These are phyloP conservation scores for Ptychobarbus kaznakovi DNA, from an alignment of 2,797 vertebrate genomes.

Conservation along the genomic window DNA sequence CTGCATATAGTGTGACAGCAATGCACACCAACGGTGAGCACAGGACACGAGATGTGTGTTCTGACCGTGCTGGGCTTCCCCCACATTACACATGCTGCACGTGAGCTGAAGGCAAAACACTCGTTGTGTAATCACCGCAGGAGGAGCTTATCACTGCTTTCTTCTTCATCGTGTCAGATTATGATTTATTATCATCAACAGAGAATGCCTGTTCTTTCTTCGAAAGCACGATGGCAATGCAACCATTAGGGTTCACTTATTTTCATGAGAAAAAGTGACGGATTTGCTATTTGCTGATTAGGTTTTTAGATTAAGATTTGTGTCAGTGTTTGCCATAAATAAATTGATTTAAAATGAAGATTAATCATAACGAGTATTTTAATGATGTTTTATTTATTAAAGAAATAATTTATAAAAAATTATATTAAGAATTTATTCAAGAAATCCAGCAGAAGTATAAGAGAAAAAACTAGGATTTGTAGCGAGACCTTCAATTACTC, in stretches of 20 bases:
- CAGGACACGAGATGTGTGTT: slow-evolving; percentile 39
- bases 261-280: neutral
- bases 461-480: neutral
- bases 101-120: slow-evolving; percentile 65
- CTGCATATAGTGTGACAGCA: slow-evolving; percentile 6
- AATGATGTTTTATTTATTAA: neutral
- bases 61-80: slow-evolving; percentile 68
- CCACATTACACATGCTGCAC: slow-evolving; percentile 74
- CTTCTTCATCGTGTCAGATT: slow-evolving; percentile 14
- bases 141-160: slow-evolving; percentile 24
- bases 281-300: neutral
- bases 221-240: neutral
- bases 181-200: slow-evolving; percentile 36
- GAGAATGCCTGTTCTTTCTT: slow-evolving; percentile 4
- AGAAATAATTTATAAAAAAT: neutral
- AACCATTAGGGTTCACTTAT: neutral
- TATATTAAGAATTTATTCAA: neutral
- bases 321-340: neutral
- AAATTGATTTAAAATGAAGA: neutral
- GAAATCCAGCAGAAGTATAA: neutral
- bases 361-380: neutral
- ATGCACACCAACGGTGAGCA: neutral
- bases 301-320: neutral
- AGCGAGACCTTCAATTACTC: neutral
- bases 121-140: slow-evolving; percentile 67